Percentiles rank a stretch among this genome's conserved stretches.
These are phyloP conservation scores for Volucella bombylans DNA, from an alignment of 2,888 invertebrate species.

Conservation along the genomic window DNA sequence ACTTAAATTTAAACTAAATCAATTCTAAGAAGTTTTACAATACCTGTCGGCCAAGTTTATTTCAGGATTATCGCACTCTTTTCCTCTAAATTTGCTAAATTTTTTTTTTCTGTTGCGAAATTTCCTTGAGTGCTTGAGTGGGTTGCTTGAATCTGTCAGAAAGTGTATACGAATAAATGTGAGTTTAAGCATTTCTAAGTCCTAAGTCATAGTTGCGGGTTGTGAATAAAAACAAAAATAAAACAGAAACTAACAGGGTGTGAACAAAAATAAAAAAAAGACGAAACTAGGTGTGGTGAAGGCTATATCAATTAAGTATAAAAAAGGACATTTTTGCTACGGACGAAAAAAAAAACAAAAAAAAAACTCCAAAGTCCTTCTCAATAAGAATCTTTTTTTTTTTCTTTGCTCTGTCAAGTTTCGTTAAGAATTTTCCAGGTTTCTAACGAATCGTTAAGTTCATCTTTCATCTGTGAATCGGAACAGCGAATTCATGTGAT, in stretches of 20 bases:
- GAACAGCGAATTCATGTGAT: constrained; percentile 50
- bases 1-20: constrained; percentile 50
- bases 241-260: constrained; percentile 34
- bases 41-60: constrained; percentile 21
- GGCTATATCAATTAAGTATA: constrained; percentile 67
- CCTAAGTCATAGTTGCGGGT: constrained; percentile 25
- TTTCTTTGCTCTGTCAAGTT: constrained; percentile 46
- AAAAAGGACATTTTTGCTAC: constrained; percentile 63
- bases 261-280: constrained; percentile 20
- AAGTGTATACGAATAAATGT: constrained; percentile 34
- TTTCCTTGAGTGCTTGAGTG: constrained; percentile 38
- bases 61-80: constrained; percentile 32
- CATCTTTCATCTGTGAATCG: constrained; percentile 64
- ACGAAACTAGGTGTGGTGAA: constrained; percentile 71
- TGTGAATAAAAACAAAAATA: constrained; percentile 29
- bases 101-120: constrained; percentile 62
- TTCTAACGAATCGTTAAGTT: constrained; percentile 71
- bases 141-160: constrained; percentile 57
- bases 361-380: constrained; percentile 59
- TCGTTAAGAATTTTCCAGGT: constrained; percentile 69
- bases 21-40: constrained; percentile 13
- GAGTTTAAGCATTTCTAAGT: constrained; percentile 36
- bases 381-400: constrained; percentile 53
- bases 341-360: constrained; percentile 50
- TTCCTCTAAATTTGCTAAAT: constrained; percentile 24